Evolutionary conservation across 1,140 invertebrate genomes (phyloP).

Genomic region (Linepithema humile): DNA sequence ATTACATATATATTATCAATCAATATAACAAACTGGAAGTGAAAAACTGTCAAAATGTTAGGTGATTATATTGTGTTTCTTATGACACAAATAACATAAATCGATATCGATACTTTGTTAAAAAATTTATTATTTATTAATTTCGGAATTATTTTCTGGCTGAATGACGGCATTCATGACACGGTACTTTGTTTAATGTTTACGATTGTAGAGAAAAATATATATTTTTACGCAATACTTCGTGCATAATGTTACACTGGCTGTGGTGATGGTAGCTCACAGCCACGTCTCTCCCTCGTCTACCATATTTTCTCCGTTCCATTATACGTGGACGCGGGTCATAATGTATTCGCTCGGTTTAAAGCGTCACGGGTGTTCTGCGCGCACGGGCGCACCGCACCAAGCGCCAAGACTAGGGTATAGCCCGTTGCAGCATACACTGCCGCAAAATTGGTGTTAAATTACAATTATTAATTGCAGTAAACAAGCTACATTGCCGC

Average conservation of each 20-base stretch:
- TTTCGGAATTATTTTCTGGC: too few relatives aligned
- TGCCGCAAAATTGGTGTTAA: conserved; percentile 71
- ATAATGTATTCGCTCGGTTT: conserved; percentile 66
- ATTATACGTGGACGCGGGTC: conserved; percentile 63
- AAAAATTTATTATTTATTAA: not conserved
- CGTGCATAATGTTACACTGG: conserved; percentile 13
- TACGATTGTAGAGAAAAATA: not conserved
- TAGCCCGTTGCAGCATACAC: conserved; percentile 40
- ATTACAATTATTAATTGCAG: conserved; percentile 72
- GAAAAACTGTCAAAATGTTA: too few relatives aligned
- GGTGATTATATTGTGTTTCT: too few relatives aligned
- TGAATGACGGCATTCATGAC: too few relatives aligned
- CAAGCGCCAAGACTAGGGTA: conserved; percentile 29
- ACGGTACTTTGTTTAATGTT: not conserved
- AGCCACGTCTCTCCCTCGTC: not conserved
- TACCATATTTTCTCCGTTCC: conserved; percentile 61
- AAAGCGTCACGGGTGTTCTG: conserved; percentile 45
- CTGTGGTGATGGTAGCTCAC: not conserved
- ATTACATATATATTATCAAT: too few relatives aligned
- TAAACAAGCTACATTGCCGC: conserved; percentile 63
- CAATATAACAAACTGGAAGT: too few relatives aligned
- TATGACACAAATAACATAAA: too few relatives aligned
- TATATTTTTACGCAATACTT: conserved; percentile 41
- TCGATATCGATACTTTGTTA: not conserved
- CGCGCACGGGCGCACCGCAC: conserved; percentile 21